Evolutionary conservation across 2,113 vertebrate genomes (phyloP), one percentile per base, ranked within the genome.

Genomic region (Sebastes fasciatus): DNA sequence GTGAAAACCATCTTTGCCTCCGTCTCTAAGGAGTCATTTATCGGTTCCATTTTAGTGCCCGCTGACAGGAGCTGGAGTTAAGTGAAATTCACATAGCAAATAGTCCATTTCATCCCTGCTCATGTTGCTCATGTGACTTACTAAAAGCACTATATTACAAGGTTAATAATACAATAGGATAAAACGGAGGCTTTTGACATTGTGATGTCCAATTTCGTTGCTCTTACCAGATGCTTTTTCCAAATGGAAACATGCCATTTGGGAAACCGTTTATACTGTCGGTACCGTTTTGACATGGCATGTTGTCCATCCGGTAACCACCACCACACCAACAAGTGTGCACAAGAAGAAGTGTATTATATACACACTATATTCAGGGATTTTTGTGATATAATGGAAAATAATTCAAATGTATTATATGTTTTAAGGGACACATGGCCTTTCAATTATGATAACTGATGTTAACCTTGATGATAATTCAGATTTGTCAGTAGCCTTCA

Each of bases 51-150:
- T 74, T 77, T 61, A 74, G 76, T 67, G 68, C 67, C 69, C 74
- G 82, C 60, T 62, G n/a, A 77, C 55, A 52, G 45, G 67, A 64
- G 21, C 21, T 81, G 52, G 76, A 76, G 11, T 58, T 19, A 42
- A 74, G 58, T 74, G 45, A 83, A 61, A 74, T 66, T 80, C 55
- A 66, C 26, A 66, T 19, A 6, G 67, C 17, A 70, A 64, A 71
- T 16, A 54, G 57, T 63, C 43, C 14, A 21, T 79, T 54, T 77
- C 40, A 73, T 73, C 55, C 23, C 54, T 13, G 40, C 67, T 55
- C 14, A 51, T 9, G 6, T 13, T 34, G 8, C 71, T 69, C 42
- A 19, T 68, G 63, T 78, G 74, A 64, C 63, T 61, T 48, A 52
- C 23, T 49, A 5, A 73, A 79, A 52, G n/a, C 13, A n/a, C 42